Conservation (phyloP, 2,113 vertebrate species). For the Pandion haliaetus region DNA sequence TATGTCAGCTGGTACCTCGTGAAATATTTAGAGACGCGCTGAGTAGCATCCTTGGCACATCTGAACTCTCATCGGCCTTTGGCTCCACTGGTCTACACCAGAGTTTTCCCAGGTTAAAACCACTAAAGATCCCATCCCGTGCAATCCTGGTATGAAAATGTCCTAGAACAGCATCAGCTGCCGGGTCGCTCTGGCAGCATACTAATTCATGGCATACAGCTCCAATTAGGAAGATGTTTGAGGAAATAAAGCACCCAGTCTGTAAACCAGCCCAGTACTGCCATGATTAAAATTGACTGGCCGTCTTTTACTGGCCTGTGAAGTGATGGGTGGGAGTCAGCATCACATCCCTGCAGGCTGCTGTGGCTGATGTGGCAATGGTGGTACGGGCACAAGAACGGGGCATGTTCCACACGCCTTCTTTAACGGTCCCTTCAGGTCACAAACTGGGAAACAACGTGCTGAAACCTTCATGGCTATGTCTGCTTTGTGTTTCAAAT, state of each 20-base stretch:
- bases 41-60: background rate
- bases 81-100: background rate
- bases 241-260: background rate
- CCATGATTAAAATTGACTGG: background rate
- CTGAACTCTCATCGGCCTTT: background rate
- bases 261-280: background rate
- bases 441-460: background rate
- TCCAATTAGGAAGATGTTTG: background rate
- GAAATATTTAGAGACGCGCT: slow-evolving; percentile 22
- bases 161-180: background rate
- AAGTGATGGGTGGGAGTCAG: background rate
- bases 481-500: background rate
- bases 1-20: background rate
- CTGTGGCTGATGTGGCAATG: background rate
- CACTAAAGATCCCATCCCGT: background rate
- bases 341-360: background rate
- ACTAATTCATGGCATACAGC: background rate
- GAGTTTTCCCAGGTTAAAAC: slow-evolving; percentile 11
- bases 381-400: background rate
- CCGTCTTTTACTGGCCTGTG: background rate
- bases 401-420: background rate
- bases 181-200: background rate
- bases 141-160: background rate
- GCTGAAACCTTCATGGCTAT: background rate
- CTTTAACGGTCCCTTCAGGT: background rate